phyloP scores from a whole-genome alignment of 2,888 invertebrate species.

The Daptonema setosum region DNA sequence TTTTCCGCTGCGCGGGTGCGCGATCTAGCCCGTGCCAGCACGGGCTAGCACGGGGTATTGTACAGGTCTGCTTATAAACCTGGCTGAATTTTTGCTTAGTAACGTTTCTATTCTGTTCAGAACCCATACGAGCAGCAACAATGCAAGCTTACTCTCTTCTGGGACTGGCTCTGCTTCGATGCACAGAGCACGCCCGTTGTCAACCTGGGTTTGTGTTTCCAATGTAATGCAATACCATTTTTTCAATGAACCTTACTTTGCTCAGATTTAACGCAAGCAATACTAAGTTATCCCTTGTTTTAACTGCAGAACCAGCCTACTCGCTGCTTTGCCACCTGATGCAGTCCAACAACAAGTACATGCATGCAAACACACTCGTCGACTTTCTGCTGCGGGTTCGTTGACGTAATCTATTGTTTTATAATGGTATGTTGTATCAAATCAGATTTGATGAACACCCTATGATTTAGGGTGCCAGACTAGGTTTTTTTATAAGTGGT shows the following conservation, averaged over 20 bases:
- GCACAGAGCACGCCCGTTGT: conserved; percentile 40
- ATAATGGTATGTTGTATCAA: too few species aligned
- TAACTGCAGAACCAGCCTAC: not conserved
- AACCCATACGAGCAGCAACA: conserved; percentile 26
- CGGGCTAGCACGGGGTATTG: too few species aligned
- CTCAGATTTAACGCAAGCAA: not conserved
- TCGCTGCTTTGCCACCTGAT: not conserved
- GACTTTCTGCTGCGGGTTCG: not conserved
- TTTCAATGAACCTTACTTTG: not conserved
- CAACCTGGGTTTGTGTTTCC: not conserved
- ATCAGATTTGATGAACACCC: too few species aligned
- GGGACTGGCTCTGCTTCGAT: conserved; percentile 79
- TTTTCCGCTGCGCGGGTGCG: too few species aligned
- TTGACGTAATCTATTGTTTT: too few species aligned
- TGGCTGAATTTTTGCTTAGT: too few species aligned
- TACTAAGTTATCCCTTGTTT: not conserved
- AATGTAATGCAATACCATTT: not conserved
- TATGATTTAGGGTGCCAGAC: too few species aligned
- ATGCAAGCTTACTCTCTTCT: conserved; percentile 70
- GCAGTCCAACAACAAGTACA: not conserved
- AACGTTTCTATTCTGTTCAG: too few species aligned
- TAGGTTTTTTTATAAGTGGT: too few species aligned
- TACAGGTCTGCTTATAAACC: too few species aligned
- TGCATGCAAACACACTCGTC: not conserved
- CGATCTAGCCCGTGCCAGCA: too few species aligned